Evolutionary conservation across 2,113 vertebrate genomes (phyloP).

Genomic region (Zeus faber): DNA sequence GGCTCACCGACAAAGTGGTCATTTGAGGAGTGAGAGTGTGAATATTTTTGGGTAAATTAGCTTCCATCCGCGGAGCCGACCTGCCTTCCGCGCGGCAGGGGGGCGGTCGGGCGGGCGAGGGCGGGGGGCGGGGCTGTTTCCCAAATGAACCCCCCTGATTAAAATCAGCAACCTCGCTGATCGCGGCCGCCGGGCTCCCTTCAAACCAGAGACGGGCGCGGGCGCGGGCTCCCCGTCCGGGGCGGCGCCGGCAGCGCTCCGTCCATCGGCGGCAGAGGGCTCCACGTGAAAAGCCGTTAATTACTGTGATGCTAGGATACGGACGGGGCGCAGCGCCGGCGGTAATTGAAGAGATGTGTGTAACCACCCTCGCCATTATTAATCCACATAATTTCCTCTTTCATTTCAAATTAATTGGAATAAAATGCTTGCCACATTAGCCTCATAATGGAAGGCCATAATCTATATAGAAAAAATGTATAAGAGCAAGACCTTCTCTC

Average conservation of each 20-base stretch:
- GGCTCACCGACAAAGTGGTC: background rate
- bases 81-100: too few species aligned
- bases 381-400: conserved; percentile 85
- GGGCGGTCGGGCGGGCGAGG: too few species aligned
- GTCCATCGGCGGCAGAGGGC: conserved; percentile 42
- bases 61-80: conserved; percentile 24
- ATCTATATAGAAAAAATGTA: conserved; percentile 78
- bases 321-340: conserved; percentile 30
- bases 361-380: conserved; percentile 81
- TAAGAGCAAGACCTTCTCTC: conserved; percentile 79
- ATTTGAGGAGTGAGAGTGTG: background rate
- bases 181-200: background rate
- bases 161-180: conserved; percentile 27
- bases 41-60: conserved; percentile 14
- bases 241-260: conserved; percentile 10
- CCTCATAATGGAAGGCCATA: conserved; percentile 83
- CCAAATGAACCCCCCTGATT: conserved; percentile 27
- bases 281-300: conserved; percentile 52
- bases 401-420: conserved; percentile 89
- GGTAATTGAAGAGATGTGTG: conserved; percentile 63
- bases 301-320: conserved; percentile 60
- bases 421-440: conserved; percentile 92
- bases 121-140: too few species aligned
- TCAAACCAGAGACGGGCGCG: too few species aligned
- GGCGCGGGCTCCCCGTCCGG: conserved; percentile 16